phyloP scores from a whole-genome alignment of 2,888 invertebrate genomes.

The Acrobasis repandana region DNA sequence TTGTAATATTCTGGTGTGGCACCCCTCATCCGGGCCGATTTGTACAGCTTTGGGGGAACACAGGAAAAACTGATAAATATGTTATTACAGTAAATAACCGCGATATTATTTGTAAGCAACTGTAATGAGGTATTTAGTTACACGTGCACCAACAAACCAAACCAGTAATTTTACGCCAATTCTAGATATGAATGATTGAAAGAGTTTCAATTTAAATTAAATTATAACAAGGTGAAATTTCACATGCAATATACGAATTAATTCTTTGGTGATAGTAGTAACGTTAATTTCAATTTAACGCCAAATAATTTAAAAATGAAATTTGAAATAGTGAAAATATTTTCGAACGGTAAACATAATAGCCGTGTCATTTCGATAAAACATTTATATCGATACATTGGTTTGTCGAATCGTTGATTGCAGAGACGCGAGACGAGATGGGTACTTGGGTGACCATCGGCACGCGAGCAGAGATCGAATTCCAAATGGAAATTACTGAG shows the following conservation, averaged over 20 bases:
- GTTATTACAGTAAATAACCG: constrained; percentile 21
- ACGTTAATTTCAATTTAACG: constrained; percentile 18
- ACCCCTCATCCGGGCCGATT: constrained; percentile 59
- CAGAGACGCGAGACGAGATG: constrained; percentile 42
- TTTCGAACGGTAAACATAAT: constrained; percentile 30
- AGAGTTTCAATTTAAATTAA: not conserved
- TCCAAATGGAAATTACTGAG: constrained; percentile 53
- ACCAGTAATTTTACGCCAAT: not conserved
- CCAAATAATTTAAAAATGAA: constrained; percentile 2
- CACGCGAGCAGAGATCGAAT: constrained; percentile 62
- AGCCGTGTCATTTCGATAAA: constrained; percentile 51
- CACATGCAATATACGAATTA: constrained; percentile 1
- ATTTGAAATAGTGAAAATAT: constrained; percentile 15
- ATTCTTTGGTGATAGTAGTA: constrained; percentile 16
- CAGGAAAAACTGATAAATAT: constrained; percentile 26
- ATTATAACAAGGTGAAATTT: not conserved
- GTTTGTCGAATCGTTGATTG: constrained; percentile 68
- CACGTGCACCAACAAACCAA: not conserved
- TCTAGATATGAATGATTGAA: not conserved
- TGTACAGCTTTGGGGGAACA: constrained; percentile 40
- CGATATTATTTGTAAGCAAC: constrained; percentile 5
- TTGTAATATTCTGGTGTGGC: constrained; percentile 61
- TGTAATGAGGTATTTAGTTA: not conserved
- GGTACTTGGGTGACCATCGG: constrained; percentile 39
- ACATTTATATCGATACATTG: constrained; percentile 42